Base-by-base conservation (phyloP, 2,888 invertebrate genomes). In the Aricia artaxerxes region DNA sequence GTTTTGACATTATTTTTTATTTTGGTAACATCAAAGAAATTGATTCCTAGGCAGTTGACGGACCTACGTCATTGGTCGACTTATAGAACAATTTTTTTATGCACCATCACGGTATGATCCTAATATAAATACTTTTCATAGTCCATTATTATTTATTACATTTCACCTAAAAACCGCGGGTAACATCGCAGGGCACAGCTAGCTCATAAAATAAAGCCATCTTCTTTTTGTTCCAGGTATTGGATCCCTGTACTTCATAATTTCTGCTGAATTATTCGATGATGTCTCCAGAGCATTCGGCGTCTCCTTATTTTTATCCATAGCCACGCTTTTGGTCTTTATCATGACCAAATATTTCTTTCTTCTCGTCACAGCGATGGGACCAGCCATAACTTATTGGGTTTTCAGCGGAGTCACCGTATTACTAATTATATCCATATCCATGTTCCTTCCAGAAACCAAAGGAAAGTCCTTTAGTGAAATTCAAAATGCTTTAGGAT, bases 391-490 rank as follows among this genome's bases (percentile, higher is more conserved):
- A 0, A 90, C 88, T 0, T 91, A 90, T 73, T 90, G 88, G 88
- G 69, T 86, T 11, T 89, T 89, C 40, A 84, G 86, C 38, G 80
- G 81, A 0, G 85, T 85, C 44, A 87, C 87, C 78, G 78, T 89
- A 1, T 60, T 85, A 0, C 80, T 86, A 0, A 83, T 84, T 57
- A 4, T 84, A 3, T 86, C 89, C 40, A 83, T 91, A 1, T 73
- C 85, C 24, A 83, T 87, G 24, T 86, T 85, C 77, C 80, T 93
- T 4, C 93, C 93, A 0, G 93, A 93, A 79, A 93, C 92, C 2
- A 92, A 91, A 73, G 92, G 91, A 0, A 92, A 89, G 69, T 87
- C 86, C 2, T 89, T 92, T 73, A 82, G 83, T 0, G 91, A 92
- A 78, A 92, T 93, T 13, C 92, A 93, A 80, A 79, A 78, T 31